Conservation (phyloP, 1,140 invertebrate species). For the Lepidurus couesii region DNA sequence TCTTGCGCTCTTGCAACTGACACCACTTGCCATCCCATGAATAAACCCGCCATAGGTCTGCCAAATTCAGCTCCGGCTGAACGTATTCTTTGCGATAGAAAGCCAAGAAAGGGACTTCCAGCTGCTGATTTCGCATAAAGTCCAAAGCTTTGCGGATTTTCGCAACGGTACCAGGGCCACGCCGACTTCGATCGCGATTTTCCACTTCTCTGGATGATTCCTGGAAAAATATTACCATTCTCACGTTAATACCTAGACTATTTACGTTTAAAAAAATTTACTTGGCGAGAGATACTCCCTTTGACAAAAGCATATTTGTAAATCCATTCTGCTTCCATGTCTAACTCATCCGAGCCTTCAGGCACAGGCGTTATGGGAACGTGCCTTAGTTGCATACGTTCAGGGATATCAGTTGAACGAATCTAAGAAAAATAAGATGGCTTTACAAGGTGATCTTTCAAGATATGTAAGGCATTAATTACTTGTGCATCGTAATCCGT, state of each 20-base stretch:
- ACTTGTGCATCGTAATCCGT: constrained; percentile 90
- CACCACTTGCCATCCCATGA: constrained; percentile 96
- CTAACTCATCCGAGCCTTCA: constrained; percentile 78
- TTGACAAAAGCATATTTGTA: constrained; percentile 88
- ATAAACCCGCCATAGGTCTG: constrained; percentile 96
- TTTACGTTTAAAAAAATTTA: constrained; percentile 40
- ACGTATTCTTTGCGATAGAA: constrained; percentile 99
- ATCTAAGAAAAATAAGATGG: constrained; percentile 50
- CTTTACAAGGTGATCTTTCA: neutral
- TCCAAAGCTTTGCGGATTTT: constrained; percentile 93
- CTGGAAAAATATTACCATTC: neutral
- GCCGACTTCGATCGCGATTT: constrained; percentile 36
- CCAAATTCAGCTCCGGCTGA: constrained; percentile 85
- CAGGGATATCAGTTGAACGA: constrained; percentile 79
- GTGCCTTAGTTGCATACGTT: constrained; percentile 83
- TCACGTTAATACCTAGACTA: neutral
- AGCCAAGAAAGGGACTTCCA: constrained; percentile 97
- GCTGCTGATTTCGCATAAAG: constrained; percentile 89
- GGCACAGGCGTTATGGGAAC: constrained; percentile 71
- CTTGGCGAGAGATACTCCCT: constrained; percentile 70
- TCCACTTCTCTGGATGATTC: constrained; percentile 32
- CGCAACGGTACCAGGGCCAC: constrained; percentile 58
- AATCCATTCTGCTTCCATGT: constrained; percentile 96
- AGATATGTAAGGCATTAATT: constrained; percentile 24
- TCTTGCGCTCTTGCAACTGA: constrained; percentile 78